phyloP scores from a whole-genome alignment of 2,113 vertebrate genomes.

The Pungitius pungitius region DNA sequence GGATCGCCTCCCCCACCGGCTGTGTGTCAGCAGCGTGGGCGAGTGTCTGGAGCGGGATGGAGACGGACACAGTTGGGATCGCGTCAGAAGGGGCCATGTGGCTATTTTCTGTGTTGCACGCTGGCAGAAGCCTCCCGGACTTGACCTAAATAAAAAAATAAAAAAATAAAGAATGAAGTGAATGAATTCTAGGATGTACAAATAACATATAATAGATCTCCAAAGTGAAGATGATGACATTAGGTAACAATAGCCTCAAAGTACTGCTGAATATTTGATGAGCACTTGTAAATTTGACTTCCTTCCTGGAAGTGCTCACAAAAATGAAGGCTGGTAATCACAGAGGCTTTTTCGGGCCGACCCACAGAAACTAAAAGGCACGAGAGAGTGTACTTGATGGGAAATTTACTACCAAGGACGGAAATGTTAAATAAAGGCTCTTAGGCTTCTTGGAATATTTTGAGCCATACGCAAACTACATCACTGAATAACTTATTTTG shows the following conservation, averaged over 20 bases:
- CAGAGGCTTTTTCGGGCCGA: constrained; percentile 19
- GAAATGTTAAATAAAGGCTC: neutral
- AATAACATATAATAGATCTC: constrained; percentile 33
- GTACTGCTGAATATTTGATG: constrained; percentile 72
- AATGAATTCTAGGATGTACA: constrained; percentile 6
- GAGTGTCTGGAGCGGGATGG: constrained; percentile 71
- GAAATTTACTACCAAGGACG: neutral
- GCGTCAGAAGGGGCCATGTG: constrained; percentile 51
- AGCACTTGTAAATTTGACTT: constrained; percentile 50
- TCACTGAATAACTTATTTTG: constrained; percentile 8
- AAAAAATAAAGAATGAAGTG: neutral
- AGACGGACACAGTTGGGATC: constrained; percentile 71
- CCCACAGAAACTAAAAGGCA: constrained; percentile 22
- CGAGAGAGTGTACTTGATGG: constrained; percentile 8
- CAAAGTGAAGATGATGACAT: constrained; percentile 21
- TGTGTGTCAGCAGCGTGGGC: constrained; percentile 48
- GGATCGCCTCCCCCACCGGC: constrained; percentile 51
- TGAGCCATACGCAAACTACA: neutral
- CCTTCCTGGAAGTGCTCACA: constrained; percentile 58
- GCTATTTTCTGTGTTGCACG: constrained; percentile 53
- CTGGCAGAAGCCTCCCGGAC: constrained; percentile 42
- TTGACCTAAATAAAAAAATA: constrained; percentile 49
- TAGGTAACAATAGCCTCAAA: constrained; percentile 33
- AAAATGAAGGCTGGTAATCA: constrained; percentile 47
- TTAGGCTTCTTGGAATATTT: neutral